Evolutionary conservation across 2,113 vertebrate species (phyloP).

Genomic region (Sterna hirundo): DNA sequence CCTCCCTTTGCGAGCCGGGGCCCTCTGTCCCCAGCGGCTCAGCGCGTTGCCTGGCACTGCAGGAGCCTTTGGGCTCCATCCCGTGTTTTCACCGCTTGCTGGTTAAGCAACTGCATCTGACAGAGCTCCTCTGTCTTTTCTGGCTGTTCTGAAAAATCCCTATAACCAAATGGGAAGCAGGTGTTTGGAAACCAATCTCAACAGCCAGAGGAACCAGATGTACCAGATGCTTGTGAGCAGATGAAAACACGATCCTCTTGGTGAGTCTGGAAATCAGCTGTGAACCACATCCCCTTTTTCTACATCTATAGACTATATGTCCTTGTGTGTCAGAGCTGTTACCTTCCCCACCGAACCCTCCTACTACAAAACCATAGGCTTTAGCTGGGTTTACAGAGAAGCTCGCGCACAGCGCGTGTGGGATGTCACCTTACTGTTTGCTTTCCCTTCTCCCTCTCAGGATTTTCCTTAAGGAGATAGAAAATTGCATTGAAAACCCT

Average conservation of each 20-base stretch:
- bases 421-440: not conserved
- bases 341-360: not conserved
- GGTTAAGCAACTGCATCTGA: not conserved
- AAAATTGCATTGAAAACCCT: slow-evolving; percentile 88
- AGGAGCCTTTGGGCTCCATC: not conserved
- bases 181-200: not conserved
- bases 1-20: not conserved
- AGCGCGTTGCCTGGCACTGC: not conserved
- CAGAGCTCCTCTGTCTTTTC: slow-evolving; percentile 6
- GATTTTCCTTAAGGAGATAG: slow-evolving; percentile 91
- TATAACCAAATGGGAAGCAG: not conserved
- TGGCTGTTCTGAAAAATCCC: slow-evolving; percentile 1
- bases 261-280: not conserved
- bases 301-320: not conserved
- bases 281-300: not conserved
- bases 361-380: not conserved
- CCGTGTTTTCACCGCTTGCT: slow-evolving; percentile 1
- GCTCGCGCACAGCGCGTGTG: not conserved
- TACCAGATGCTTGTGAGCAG: not conserved
- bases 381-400: not conserved
- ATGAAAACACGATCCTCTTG: not conserved
- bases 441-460: slow-evolving; percentile 65
- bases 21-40: not conserved
- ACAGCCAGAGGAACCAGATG: not conserved
- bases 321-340: not conserved